Conservation (phyloP, 2,113 vertebrate genomes). For the Daubentonia madagascariensis region DNA sequence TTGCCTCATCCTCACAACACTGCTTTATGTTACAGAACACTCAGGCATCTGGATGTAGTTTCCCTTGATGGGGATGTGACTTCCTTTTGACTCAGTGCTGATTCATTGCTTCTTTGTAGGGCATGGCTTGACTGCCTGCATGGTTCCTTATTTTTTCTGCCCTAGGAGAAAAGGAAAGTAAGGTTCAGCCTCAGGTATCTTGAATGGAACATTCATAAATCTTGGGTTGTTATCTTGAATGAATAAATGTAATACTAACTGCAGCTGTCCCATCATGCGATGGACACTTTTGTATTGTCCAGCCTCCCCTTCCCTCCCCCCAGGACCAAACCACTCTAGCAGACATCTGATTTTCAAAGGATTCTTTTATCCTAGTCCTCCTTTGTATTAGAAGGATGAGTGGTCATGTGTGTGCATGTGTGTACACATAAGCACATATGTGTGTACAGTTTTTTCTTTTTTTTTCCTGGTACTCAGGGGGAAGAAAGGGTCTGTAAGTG, state of each 20-base stretch:
- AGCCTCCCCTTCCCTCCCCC: too few relatives aligned
- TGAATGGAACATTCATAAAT: background rate
- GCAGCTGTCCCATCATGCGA: background rate
- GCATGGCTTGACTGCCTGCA: background rate
- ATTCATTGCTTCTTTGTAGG: background rate
- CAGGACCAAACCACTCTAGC: background rate
- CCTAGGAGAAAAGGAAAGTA: background rate
- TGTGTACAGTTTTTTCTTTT: background rate
- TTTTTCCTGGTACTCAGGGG: background rate
- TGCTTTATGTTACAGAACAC: background rate
- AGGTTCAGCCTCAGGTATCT: background rate
- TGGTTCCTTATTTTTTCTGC: background rate
- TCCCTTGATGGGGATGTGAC: background rate
- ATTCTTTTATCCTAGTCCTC: background rate
- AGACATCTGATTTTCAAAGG: background rate
- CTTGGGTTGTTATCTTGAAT: background rate
- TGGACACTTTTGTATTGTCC: background rate
- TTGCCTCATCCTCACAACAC: background rate
- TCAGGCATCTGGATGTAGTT: background rate
- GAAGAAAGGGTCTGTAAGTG: background rate
- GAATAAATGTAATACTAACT: background rate
- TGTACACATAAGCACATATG: background rate
- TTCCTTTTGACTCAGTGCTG: background rate
- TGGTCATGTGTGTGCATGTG: background rate
- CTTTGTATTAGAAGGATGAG: background rate